A percentile compares a stretch with the other conserved stretches of the same genome.
phyloP scores from a whole-genome alignment of 2,113 vertebrate species.

The Cheilinus undulatus region DNA sequence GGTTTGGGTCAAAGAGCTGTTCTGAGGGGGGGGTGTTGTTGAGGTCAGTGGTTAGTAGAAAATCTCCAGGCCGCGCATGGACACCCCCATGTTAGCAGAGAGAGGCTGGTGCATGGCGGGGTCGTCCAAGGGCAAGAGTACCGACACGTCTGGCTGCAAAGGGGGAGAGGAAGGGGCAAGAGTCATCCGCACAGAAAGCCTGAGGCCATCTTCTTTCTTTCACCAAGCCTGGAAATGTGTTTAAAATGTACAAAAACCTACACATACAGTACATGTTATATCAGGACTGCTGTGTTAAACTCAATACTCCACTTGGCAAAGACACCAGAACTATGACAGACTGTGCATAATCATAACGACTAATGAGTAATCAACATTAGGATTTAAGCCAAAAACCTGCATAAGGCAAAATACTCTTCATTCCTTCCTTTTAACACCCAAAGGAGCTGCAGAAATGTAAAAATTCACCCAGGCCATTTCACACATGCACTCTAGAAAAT shows the following conservation, averaged over 20 bases:
- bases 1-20: slow-evolving; percentile 73
- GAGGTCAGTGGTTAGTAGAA: slow-evolving; percentile 86
- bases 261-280: slow-evolving; percentile 14
- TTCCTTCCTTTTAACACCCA: slow-evolving; percentile 21
- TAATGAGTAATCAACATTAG: slow-evolving; percentile 13
- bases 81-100: slow-evolving; percentile 87
- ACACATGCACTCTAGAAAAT: too few species aligned
- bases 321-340: slow-evolving; percentile 1
- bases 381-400: slow-evolving; percentile 20
- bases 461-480: too few species aligned
- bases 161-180: slow-evolving; percentile 80
- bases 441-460: slow-evolving; percentile 28
- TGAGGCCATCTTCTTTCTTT: slow-evolving; percentile 29
- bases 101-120: slow-evolving; percentile 86
- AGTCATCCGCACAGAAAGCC: slow-evolving; percentile 72
- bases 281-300: slow-evolving; percentile 14
- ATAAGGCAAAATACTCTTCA: slow-evolving; percentile 32
- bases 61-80: slow-evolving; percentile 87
- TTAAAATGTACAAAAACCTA: slow-evolving; percentile 18
- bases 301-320: slow-evolving; percentile 42
- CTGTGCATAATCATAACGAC: slow-evolving; percentile 25
- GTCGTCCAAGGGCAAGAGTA: slow-evolving; percentile 87
- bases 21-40: slow-evolving; percentile 71
- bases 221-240: slow-evolving; percentile 32
- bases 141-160: slow-evolving; percentile 86